A percentile compares a stretch with the other conserved stretches of the same genome.
Conservation (phyloP, 2,113 vertebrate genomes). For the Sylvietta virens region DNA sequence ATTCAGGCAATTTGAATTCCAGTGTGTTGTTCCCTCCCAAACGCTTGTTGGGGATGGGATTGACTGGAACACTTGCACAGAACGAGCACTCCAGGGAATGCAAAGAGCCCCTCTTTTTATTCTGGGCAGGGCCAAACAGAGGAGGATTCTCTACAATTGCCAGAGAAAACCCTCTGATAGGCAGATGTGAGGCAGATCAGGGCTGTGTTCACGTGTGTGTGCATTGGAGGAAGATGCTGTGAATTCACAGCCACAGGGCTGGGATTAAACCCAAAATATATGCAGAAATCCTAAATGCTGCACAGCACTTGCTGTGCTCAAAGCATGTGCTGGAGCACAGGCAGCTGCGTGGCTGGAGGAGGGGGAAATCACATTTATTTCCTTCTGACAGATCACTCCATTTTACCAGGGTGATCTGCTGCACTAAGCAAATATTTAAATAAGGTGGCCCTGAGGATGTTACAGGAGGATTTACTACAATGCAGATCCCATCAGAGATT, state of each 20-base stretch:
- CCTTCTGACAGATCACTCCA: constrained; percentile 15
- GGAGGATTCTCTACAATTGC: not conserved
- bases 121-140: not conserved
- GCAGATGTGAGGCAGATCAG: not conserved
- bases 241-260: not conserved
- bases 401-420: constrained; percentile 17
- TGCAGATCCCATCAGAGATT: not conserved
- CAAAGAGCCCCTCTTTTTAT: not conserved
- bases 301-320: not conserved
- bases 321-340: not conserved
- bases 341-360: not conserved
- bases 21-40: not conserved
- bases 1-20: not conserved
- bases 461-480: constrained; percentile 12
- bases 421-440: constrained; percentile 62
- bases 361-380: constrained; percentile 31
- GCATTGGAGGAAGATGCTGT: not conserved
- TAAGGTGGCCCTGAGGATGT: constrained; percentile 6
- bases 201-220: not conserved
- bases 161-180: not conserved
- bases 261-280: not conserved
- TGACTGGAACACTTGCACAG: not conserved
- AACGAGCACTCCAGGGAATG: not conserved
- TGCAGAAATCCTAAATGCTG: not conserved
- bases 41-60: not conserved